Evolutionary conservation across 2,888 invertebrate genomes (phyloP).

Genomic region (Nemoura dubitans): DNA sequence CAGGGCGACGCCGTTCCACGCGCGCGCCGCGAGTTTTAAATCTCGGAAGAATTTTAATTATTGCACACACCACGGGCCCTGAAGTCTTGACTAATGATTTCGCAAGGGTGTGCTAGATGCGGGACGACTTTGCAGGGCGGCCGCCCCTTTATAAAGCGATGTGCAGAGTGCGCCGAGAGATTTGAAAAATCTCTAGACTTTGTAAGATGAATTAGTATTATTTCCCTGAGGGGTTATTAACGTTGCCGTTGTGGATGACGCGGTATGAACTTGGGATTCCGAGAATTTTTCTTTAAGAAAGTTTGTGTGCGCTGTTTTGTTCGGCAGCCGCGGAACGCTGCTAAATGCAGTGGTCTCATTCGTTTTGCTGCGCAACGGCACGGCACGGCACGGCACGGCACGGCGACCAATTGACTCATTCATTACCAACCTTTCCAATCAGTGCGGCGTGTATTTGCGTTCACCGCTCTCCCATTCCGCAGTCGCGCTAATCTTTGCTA

Average conservation of each 20-base stretch:
- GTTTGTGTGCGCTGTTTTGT: too few relatives aligned
- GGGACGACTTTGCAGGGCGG: not conserved
- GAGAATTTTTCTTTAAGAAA: not conserved
- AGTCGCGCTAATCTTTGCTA: not conserved
- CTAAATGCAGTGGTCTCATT: not conserved
- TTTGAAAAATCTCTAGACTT: slow-evolving; percentile 12
- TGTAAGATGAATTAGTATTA: slow-evolving; percentile 12
- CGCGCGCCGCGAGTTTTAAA: not conserved
- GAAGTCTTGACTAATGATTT: slow-evolving; percentile 28
- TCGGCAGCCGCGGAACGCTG: too few relatives aligned
- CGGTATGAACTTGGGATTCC: not conserved
- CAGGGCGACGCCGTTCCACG: not conserved
- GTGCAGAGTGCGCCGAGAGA: not conserved
- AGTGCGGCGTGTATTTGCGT: not conserved
- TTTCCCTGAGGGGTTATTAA: not conserved
- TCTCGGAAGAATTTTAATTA: slow-evolving; percentile 28
- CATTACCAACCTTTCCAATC: not conserved
- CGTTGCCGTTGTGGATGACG: not conserved
- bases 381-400: too few relatives aligned
- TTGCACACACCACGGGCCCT: slow-evolving; percentile 23
- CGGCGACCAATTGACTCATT: not conserved
- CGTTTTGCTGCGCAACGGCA: too few relatives aligned
- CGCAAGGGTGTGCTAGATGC: not conserved
- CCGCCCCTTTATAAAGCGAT: not conserved
- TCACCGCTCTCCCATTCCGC: not conserved